Evolutionary conservation across 2,113 vertebrate genomes (phyloP), one percentile per base, ranked within the genome.

Genomic region (Oreochromis niloticus): DNA sequence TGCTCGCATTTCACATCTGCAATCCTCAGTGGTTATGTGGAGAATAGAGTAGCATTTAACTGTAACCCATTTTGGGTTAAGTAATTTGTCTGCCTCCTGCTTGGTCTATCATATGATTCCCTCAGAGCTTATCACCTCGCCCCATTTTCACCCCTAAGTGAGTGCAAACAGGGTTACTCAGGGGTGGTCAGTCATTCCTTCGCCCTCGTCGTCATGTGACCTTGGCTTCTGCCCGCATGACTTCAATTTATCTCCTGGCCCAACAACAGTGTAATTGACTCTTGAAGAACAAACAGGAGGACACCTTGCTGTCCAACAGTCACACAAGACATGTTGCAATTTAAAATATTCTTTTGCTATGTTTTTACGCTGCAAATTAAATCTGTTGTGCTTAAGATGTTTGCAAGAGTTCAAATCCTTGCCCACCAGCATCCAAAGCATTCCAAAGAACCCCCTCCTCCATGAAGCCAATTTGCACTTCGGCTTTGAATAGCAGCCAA

Each of bases 201-300:
- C 81, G 14, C 88, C 81, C 82, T 89, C 86, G 22, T 85, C 71
- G 1, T 30, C 87, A 89, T 88, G 90, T 92, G 91, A 94, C 92
- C 87, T 91, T 88, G 88, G 57, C 88, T 80, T 24, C 30, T 50
- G 87, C 84, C 80, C 43, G 89, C 50, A 80, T 56, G 79, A 85
- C 86, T 92, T 89, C 43, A 81, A 80, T 94, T 86, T 91, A 88
- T 89, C 89, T 90, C 81, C 85, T 85, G 59, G 84, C 55, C 83
- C 90, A 90, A 90, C 89, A 89, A 80, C 63, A 61, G 59, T 90
- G 84, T 89, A 87, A 92, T 93, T 85, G 87, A 93, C 85, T 93
- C 82, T 90, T 14, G 19, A 94, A 94, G 91, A 92, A 86, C 82
- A 85, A 87, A 86, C 84, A 79, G 17, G 68, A 88, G 84, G 87